phyloP scores from a whole-genome alignment of 2,113 vertebrate genomes.

The Octodon degus region DNA sequence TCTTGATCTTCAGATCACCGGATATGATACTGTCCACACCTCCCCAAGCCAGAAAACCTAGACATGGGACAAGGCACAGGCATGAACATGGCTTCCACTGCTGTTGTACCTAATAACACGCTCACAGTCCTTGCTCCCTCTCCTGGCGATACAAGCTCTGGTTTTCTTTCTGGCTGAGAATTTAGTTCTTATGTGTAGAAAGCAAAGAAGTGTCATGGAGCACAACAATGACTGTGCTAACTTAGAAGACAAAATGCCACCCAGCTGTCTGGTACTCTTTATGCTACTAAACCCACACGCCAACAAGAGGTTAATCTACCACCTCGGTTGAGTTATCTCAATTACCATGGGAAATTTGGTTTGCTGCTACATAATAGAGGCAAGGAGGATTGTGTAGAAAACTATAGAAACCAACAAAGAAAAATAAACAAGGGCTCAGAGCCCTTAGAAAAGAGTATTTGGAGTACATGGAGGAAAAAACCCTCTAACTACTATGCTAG shows the following conservation, averaged over 20 bases:
- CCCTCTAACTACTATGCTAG: not conserved
- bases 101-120: accelerated
- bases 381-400: not conserved
- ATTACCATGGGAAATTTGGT: too few relatives aligned
- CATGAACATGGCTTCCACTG: not conserved
- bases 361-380: not conserved
- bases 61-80: not conserved
- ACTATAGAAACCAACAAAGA: not conserved
- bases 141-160: not conserved
- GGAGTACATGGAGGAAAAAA: not conserved
- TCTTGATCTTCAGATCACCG: not conserved
- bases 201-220: not conserved
- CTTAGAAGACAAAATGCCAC: not conserved
- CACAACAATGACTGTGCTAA: not conserved
- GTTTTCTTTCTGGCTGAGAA: not conserved
- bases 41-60: too few relatives aligned
- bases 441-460: not conserved
- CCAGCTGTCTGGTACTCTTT: not conserved
- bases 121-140: too few relatives aligned
- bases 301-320: not conserved
- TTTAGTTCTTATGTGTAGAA: not conserved
- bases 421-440: not conserved
- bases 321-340: not conserved
- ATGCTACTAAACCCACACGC: not conserved
- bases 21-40: not conserved